Conservation (phyloP, 2,888 invertebrate species). For the Punctoribates punctum region DNA sequence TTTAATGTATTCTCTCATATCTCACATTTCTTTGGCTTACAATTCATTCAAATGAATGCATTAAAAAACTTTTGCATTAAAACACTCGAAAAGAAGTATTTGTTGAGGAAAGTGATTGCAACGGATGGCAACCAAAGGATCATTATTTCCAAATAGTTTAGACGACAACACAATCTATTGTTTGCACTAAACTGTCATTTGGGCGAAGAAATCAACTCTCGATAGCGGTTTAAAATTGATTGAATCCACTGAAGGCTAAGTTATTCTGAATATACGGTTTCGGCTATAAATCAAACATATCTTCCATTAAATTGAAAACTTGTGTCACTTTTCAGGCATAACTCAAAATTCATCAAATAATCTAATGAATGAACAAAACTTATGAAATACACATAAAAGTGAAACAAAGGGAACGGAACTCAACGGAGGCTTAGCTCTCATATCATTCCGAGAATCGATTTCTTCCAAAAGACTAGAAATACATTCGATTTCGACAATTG, state of each 20-base stretch:
- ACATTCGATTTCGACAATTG: not conserved
- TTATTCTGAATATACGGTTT: no score
- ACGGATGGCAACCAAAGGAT: not conserved
- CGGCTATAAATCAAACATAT: no score
- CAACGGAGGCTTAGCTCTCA: not conserved
- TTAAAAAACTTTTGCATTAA: no score
- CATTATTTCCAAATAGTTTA: constrained; percentile 14
- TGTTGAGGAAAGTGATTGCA: not conserved
- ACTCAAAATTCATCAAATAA: no score
- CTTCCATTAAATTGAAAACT: no score
- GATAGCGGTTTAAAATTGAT: constrained; percentile 17
- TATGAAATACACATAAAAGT: no score
- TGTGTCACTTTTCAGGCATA: no score
- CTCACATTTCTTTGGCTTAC: no score
- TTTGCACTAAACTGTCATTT: constrained; percentile 10
- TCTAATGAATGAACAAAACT: no score
- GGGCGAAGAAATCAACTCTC: not conserved
- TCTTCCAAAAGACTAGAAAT: not conserved
- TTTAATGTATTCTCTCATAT: no score
- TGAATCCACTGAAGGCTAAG: not conserved
- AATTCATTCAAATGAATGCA: no score
- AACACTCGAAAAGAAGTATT: not conserved
- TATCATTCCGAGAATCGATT: not conserved
- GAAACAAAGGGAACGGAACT: no score
- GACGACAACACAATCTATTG: not conserved